phyloP scores from a whole-genome alignment of 1,140 invertebrate genomes.

The Sipha flava region DNA sequence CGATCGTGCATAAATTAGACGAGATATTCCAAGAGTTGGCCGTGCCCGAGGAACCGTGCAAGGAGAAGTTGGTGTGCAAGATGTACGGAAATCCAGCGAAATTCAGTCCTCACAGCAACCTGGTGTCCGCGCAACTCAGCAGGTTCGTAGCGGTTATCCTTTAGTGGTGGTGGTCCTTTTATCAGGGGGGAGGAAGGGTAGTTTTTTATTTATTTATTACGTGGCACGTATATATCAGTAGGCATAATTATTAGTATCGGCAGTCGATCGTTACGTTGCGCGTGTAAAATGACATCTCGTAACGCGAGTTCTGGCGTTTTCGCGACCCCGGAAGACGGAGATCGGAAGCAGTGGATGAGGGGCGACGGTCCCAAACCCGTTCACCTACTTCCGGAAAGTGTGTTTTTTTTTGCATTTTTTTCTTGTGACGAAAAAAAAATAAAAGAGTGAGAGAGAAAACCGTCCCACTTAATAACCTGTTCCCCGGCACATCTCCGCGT shows the following conservation, averaged over 20 bases:
- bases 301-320: no score
- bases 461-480: constrained; percentile 16
- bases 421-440: not conserved
- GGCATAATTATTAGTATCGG: no score
- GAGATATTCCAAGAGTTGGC: constrained; percentile 60
- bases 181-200: no score
- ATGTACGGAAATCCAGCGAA: constrained; percentile 69
- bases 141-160: constrained; percentile 53
- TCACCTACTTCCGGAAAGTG: not conserved
- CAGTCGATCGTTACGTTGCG: no score
- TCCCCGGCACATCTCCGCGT: not conserved
- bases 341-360: no score
- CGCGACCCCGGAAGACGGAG: no score
- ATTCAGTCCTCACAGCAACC: constrained; percentile 72
- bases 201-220: no score
- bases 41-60: constrained; percentile 57
- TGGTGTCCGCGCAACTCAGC: constrained; percentile 72
- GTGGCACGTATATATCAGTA: no score
- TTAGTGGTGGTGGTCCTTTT: no score
- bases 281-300: no score
- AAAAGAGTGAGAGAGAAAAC: not conserved
- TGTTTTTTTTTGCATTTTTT: not conserved
- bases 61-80: constrained; percentile 66
- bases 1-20: constrained; percentile 64
- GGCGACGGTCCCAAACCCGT: no score